Conservation (phyloP, 1,140 invertebrate genomes). For the Lanistes nyassanus region DNA sequence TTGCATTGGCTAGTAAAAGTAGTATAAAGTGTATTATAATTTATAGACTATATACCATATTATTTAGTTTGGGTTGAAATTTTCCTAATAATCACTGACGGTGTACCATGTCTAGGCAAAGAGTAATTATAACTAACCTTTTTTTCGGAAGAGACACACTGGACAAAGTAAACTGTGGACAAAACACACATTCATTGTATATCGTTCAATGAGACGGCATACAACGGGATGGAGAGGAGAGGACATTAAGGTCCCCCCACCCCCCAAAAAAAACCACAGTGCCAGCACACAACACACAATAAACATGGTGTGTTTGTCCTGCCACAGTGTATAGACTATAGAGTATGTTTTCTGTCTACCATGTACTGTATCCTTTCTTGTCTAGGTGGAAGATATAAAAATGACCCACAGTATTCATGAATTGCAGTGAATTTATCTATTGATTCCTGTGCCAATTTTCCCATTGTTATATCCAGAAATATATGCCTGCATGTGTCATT, state of each 20-base stretch:
- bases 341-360: neutral
- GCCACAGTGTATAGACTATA: neutral
- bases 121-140: too few relatives aligned
- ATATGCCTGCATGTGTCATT: neutral
- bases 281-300: too few relatives aligned
- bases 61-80: too few relatives aligned
- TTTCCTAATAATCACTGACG: too few relatives aligned
- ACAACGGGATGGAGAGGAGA: too few relatives aligned
- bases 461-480: neutral
- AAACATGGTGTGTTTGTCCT: too few relatives aligned
- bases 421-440: neutral
- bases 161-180: too few relatives aligned
- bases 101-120: too few relatives aligned
- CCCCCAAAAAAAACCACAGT: neutral
- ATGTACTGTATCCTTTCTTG: neutral
- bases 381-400: neutral
- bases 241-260: too few relatives aligned
- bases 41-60: neutral
- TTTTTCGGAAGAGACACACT: too few relatives aligned
- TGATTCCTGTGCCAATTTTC: neutral
- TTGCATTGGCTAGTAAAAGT: neutral
- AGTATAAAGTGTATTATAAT: neutral
- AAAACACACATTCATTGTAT: too few relatives aligned
- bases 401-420: neutral
- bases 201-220: too few relatives aligned